Percentiles rank a stretch among this genome's conserved stretches.
Evolutionary conservation across 2,797 vertebrate genomes (phyloP).

Genomic region (Orestias chungarensis): DNA sequence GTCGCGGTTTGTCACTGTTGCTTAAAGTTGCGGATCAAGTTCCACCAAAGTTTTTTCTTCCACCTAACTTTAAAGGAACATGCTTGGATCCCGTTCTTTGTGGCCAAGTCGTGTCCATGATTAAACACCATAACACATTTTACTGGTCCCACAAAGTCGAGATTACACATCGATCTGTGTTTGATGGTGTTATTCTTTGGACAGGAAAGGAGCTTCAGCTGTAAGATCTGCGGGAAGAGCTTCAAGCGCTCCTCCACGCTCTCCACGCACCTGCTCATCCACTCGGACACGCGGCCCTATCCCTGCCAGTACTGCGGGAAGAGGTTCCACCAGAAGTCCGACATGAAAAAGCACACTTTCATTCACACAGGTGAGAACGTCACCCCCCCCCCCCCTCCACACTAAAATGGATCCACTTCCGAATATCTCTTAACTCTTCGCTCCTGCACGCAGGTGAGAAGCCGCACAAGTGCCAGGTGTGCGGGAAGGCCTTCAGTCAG

Average conservation of each 20-base stretch:
- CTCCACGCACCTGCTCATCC: constrained; percentile 97
- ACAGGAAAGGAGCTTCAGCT: constrained; percentile 97
- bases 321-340: constrained; percentile 98
- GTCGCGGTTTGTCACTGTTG: not conserved
- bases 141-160: no score
- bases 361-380: constrained; percentile 92
- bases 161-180: no score
- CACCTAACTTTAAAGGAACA: not conserved
- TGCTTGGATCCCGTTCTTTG: not conserved
- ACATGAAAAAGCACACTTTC: constrained; percentile 99
- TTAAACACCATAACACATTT: not conserved
- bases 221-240: constrained; percentile 98
- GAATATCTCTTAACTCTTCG: not conserved
- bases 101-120: not conserved
- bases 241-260: constrained; percentile 98
- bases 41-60: not conserved
- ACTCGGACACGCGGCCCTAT: constrained; percentile 97
- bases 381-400: not conserved
- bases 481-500: constrained; percentile 98
- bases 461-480: constrained; percentile 99
- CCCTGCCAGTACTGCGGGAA: constrained; percentile 99
- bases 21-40: not conserved
- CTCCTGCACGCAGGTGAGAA: constrained; percentile 89
- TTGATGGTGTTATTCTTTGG: not conserved
- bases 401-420: no score